These are phyloP conservation scores for Conus ventricosus DNA, from an alignment of 1,140 invertebrate species.

Conservation along the genomic window DNA sequence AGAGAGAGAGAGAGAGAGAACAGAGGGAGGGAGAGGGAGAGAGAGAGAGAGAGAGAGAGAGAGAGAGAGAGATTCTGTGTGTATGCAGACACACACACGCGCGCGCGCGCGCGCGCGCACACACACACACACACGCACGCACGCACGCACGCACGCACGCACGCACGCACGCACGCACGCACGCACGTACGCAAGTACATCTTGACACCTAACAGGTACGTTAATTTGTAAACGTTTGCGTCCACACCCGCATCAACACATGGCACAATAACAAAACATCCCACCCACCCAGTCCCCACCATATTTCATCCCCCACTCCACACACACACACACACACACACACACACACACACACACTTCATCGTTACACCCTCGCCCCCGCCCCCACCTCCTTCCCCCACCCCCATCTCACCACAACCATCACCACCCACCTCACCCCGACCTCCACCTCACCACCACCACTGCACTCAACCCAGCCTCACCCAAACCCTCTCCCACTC, in stretches of 20 bases:
- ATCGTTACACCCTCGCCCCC: background rate
- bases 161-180: slow-evolving; percentile 13
- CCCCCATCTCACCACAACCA: background rate
- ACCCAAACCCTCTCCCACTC: background rate
- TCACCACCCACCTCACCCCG: background rate
- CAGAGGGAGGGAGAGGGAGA: too few species aligned
- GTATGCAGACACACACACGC: background rate
- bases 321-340: slow-evolving; percentile 23
- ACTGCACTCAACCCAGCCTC: too few species aligned
- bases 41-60: too few species aligned
- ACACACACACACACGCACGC: slow-evolving; percentile 18
- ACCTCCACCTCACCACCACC: background rate
- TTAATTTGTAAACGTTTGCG: too few species aligned
- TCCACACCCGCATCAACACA: too few species aligned
- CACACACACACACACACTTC: slow-evolving; percentile 20
- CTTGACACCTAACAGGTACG: too few species aligned
- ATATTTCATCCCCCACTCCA: background rate
- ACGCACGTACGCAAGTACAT: background rate
- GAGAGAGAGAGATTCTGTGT: too few species aligned
- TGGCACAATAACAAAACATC: too few species aligned
- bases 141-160: slow-evolving; percentile 13
- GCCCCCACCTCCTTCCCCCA: background rate
- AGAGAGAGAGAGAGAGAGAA: too few species aligned
- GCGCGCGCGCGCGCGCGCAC: background rate
- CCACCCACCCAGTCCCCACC: background rate